These are phyloP conservation scores for Charina bottae DNA, from an alignment of 2,113 vertebrate species.

Conservation along the genomic window DNA sequence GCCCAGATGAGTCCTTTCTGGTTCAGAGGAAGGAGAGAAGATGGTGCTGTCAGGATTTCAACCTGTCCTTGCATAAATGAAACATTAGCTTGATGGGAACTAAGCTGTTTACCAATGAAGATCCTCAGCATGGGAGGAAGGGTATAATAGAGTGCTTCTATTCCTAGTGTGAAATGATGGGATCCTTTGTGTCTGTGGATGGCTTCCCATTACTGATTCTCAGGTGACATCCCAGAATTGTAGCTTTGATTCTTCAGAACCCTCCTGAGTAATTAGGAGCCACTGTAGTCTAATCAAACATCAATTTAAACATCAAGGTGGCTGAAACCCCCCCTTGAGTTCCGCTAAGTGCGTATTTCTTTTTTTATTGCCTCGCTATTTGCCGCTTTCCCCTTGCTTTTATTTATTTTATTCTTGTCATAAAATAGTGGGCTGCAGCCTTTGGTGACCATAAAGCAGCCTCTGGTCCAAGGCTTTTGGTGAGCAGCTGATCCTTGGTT, in stretches of 20 bases:
- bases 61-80: too few species aligned
- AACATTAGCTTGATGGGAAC: not conserved
- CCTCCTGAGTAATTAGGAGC: conserved; percentile 55
- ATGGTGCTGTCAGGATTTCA: not conserved
- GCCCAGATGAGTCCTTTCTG: not conserved
- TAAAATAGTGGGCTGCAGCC: conserved; percentile 39
- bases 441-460: conserved; percentile 42
- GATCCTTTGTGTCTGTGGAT: not conserved
- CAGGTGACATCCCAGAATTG: not conserved
- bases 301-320: conserved; percentile 65
- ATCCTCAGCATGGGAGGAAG: not conserved
- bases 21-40: not conserved
- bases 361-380: conserved; percentile 53
- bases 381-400: not conserved
- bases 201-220: not conserved
- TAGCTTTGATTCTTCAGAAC: conserved; percentile 49
- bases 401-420: not conserved
- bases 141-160: not conserved
- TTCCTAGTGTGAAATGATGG: not conserved
- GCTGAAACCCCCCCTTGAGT: conserved; percentile 47
- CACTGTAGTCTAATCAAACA: conserved; percentile 65
- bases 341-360: conserved; percentile 56
- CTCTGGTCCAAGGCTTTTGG: not conserved
- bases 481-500: conserved; percentile 32
- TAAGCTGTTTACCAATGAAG: not conserved